Base-by-base conservation (phyloP, 1,140 invertebrate genomes). In the Listronotus oregonensis region DNA sequence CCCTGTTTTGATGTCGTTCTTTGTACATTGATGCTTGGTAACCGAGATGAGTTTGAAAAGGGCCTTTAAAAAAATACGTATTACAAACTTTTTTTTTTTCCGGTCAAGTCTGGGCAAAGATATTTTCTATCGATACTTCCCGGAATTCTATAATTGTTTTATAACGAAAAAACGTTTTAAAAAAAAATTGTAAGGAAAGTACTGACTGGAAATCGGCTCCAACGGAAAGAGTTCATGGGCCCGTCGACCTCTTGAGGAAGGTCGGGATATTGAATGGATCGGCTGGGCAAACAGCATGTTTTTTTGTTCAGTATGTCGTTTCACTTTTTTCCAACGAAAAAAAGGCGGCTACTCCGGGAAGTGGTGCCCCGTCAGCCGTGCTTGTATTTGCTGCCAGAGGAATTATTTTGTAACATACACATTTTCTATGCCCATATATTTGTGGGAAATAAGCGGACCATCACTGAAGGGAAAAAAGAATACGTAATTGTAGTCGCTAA, bases 11-110 rank as follows among this genome's bases (percentile, higher is more conserved):
- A 90, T 87, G 82, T 95, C 43, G 91, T 90, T 54, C 96, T 82
- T 96, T 94, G 80, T 95, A 98, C 46, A 92, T 92, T n/a, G 91
- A 91, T 44, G 90, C 90, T 43, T 89, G 87, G 76, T 91, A 92
- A 15, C 89, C 87, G 79, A 92, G 75, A 68, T 87, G 78, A 77
- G 92, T 83, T 90, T 83, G 61, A 83, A 82, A 32, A 83, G 76
- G 37, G 79, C 75, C 64, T 65, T 27, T 3, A 39, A 31, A 21
- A 46, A 17, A 3, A 46, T 46, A 27, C 5, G 21, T 27, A 27
- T 5, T 5, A 27, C 5, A 5, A 3, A 3, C 21, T 5, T 3
- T 27, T 1, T 27, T 1, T 27, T 1, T 27, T 27, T n/a, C 5
- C 21, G 1, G 1, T 27, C 5, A 27, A 27, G 21, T 27, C 5